Base-by-base conservation (phyloP, 2,113 vertebrate genomes). In the Apteryx mantelli region DNA sequence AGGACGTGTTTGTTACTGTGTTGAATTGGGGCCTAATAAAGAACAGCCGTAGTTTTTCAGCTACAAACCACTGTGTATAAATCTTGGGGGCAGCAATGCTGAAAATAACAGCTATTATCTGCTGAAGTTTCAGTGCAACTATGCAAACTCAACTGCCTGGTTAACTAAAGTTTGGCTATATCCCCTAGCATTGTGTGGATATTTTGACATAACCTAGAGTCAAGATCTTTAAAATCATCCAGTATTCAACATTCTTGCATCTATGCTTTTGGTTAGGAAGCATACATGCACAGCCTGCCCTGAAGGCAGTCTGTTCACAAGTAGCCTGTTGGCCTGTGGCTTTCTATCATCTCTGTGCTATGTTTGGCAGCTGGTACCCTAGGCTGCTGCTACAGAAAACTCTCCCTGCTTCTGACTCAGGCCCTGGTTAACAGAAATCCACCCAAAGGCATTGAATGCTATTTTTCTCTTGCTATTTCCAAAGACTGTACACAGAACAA, bases 81-180 rank as follows among this genome's bases (percentile, higher is more conserved):
- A 93, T 95, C 91, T 83, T 60, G 18, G 68, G 89, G 95, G 81
- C 55, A 95, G 82, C 82, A 71, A 94, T 24, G 82, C 52, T 95
- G 94, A 89, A 92, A 97, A 96, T 86, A 96, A 91, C 94, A 91
- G 91, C 91, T 91, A 93, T 96, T 95, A 76, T 95, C 91, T 93
- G 63, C 70, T 92, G 66, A 89, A 87, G 53, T 88, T 95, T 89
- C 70, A 89, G 75, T 68, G 76, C 91, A 88, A 28, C 85, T 88
- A 85, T 95, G 93, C 87, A 89, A 93, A 94, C 76, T 68, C 58
- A 75, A 91, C 68, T 86, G 95, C 66, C 85, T 93, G 78, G 38
- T 73, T 88, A 64, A 60, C 60, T 91, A 5, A 83, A 64, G 50
- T 71, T 96, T 96, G 95, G 94, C 91, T 60, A 17, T 58, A 68